Base-by-base conservation (phyloP, 2,113 vertebrate species). In the Gadus macrocephalus region DNA sequence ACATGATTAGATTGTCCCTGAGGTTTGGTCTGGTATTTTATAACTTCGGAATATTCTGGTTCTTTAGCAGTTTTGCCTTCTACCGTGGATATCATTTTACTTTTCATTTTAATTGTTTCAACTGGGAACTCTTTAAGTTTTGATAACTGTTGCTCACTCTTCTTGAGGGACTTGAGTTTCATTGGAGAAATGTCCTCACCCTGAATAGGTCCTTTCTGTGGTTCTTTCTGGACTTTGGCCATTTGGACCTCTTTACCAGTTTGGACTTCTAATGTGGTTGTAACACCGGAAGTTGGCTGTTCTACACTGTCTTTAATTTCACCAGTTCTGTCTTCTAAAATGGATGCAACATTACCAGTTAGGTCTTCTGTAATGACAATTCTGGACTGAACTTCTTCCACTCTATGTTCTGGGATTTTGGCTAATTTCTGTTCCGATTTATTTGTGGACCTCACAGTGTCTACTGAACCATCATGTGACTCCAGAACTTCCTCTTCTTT, bases 331-430 rank as follows among this genome's bases (percentile, higher is more conserved):
- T 14, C 12, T 49, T 14, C 42, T 9, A 72, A 12, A 14, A 9
- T 49, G 8, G 42, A 49, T 49, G 0, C 5, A 35, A 35, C 31
- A 7, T n/a, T 8, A 5, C 16, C 71, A 15, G 56, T 58, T 20
- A 70, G 31, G 42, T 72, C 20, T 74, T 66, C 67, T 19, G 70
- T 35, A 15, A 12, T 58, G 53, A 55, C 66, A 15, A 17, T 15
- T 6, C 28, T 62, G 15, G 61, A 62, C 25, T 62, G 22, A 27
- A 66, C 35, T 2, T 17, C 55, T 66, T 25, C 20, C 5, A 17
- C 1, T 27, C 5, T 16, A 19, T n/a, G 62, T 65, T 53, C 68
- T 59, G 22, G 17, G 22, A 38, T 9, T 14, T 25, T 27, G 66
- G 53, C 9, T 58, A 58, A 58, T 14, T 67, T 64, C 55, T 58